Percentiles rank a stretch among this genome's conserved stretches.
phyloP scores from a whole-genome alignment of 1,140 invertebrate species.

The Drosophila willistoni region DNA sequence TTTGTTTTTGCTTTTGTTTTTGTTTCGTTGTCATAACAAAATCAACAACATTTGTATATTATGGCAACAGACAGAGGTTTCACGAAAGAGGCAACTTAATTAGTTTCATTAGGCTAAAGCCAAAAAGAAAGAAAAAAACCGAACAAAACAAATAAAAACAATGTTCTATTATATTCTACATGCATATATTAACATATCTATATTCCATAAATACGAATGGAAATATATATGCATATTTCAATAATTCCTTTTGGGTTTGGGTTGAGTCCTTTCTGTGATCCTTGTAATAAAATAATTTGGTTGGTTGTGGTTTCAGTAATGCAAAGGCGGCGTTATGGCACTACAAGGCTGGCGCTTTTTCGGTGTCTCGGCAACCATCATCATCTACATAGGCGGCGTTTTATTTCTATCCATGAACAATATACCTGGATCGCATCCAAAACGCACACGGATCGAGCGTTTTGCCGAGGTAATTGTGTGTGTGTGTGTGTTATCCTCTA shows the following conservation, averaged over 20 bases:
- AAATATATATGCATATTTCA: constrained; percentile 7
- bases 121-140: background rate
- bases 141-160: too few species aligned
- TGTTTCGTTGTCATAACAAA: constrained; percentile 77
- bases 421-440: constrained; percentile 84
- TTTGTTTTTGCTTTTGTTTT: constrained; percentile 37
- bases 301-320: constrained; percentile 62
- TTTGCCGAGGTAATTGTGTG: constrained; percentile 79
- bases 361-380: constrained; percentile 84
- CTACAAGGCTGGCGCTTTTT: constrained; percentile 84
- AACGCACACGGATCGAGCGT: constrained; percentile 63
- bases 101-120: constrained; percentile 34
- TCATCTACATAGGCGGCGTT: constrained; percentile 85
- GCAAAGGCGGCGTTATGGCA: constrained; percentile 81
- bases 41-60: constrained; percentile 55
- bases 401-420: constrained; percentile 85
- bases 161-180: background rate
- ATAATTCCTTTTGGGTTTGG: background rate
- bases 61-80: too few species aligned
- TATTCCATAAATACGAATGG: background rate
- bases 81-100: constrained; percentile 24
- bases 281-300: too few species aligned
- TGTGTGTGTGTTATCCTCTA: background rate
- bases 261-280: background rate
- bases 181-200: background rate